Base-by-base conservation (phyloP, 2,888 invertebrate species). In the Dolichopus griseipennis region DNA sequence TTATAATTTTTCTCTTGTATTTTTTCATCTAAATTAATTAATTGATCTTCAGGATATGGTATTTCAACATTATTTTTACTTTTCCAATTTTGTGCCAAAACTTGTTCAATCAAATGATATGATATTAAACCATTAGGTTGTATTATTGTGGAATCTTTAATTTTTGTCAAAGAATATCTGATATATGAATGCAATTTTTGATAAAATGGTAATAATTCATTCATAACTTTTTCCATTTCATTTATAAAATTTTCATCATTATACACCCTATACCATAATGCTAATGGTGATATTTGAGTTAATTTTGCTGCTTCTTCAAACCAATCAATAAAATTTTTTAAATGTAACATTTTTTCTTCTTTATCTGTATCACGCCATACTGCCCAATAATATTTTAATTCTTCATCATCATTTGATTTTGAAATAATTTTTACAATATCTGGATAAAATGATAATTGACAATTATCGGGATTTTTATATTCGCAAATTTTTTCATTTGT, bases 171-270 rank as follows among this genome's bases (percentile, higher is more conserved):
- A 69, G 88, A 86, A 69, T 85, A 84, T 71, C 93, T 84, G 1
- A 92, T 88, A 74, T 91, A 93, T 0, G 91, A 90, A 75, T 94
- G 94, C 2, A 94, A 81, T 75, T 93, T 88, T 70, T 88, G 81
- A 77, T 95, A 95, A 5, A 94, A 79, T 0, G 94, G 94, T 72
- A 73, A 75, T 12, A 79, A 71, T 68, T 80, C 77, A 2, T 69
- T 85, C 88, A 73, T 78, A 0, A 78, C 78, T n/a, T 74, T 72
- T 67, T 78, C 75, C 78, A 80, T 78, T 70, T 78, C 78, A 62
- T 73, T 69, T 0, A 80, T 68, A 70, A 78, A 75, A 66, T 78
- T 73, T 33, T 73, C 71, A 69, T 77, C 76, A 65, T 73, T 72
- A n/a, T 79, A 76, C 65, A 74, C 76, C 12, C 73, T 73, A 61